Evolutionary conservation across 2,113 vertebrate genomes (phyloP).

Genomic region (pig (Sus scrofa)): DNA sequence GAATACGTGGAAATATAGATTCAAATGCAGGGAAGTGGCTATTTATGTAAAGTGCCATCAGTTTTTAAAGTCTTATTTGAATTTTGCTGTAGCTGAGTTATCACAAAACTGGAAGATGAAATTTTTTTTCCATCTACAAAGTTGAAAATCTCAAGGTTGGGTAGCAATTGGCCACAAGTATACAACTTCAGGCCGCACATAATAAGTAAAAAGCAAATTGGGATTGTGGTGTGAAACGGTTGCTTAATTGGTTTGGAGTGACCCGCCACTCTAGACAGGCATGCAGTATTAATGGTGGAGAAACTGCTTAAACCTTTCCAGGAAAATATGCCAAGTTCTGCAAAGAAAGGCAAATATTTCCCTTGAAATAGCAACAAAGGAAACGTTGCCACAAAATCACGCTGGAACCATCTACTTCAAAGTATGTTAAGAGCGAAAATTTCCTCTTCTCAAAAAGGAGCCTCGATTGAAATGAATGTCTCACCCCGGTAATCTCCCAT

Average conservation of each 20-base stretch:
- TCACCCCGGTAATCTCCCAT: conserved; percentile 41
- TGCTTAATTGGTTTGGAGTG: conserved; percentile 11
- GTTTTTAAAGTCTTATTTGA: conserved; percentile 33
- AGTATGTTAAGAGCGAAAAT: conserved; percentile 46
- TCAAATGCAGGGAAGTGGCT: conserved; percentile 9
- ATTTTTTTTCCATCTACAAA: conserved; percentile 18
- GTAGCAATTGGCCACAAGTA: conserved; percentile 6
- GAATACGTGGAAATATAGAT: conserved; percentile 59
- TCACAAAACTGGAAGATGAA: conserved; percentile 33
- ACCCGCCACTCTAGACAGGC: neutral
- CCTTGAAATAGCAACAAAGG: conserved; percentile 23
- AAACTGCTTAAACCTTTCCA: conserved; percentile 33
- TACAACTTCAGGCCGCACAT: neutral
- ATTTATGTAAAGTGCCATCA: conserved; percentile 59
- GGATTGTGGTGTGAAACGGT: neutral
- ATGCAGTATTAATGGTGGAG: neutral
- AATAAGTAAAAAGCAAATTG: conserved; percentile 46
- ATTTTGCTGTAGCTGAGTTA: conserved; percentile 65
- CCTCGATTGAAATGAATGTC: conserved; percentile 57
- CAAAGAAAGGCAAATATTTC: neutral
- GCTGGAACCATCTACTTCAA: neutral
- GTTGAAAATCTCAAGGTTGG: conserved; percentile 9
- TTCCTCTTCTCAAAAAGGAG: conserved; percentile 53
- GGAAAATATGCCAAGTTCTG: conserved; percentile 12
- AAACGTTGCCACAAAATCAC: neutral